Percentiles rank a stretch among this genome's conserved stretches.
Conservation (phyloP, 1,140 invertebrate species). For the Philaenus spumarius region DNA sequence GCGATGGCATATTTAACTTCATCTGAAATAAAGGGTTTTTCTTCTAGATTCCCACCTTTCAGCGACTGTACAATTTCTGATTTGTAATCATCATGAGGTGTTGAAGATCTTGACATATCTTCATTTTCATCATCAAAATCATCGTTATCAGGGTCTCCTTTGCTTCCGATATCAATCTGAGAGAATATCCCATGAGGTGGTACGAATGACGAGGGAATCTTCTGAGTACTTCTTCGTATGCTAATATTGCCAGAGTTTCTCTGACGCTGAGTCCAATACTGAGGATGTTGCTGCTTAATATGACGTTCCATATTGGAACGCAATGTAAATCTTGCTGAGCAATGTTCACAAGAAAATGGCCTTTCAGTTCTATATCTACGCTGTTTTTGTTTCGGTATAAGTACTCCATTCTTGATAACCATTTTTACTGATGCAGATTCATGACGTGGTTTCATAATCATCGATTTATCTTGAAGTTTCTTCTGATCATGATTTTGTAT, state of each 20-base stretch:
- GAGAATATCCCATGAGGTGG: too few relatives aligned
- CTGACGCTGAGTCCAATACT: constrained; percentile 73
- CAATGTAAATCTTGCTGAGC: constrained; percentile 80
- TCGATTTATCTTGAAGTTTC: too few relatives aligned
- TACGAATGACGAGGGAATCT: too few relatives aligned
- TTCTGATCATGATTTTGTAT: too few relatives aligned
- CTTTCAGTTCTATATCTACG: constrained; percentile 83
- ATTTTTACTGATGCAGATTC: constrained; percentile 59
- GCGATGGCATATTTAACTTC: constrained; percentile 74
- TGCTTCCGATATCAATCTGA: too few relatives aligned
- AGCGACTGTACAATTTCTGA: too few relatives aligned
- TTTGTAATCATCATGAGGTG: not conserved
- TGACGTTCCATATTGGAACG: constrained; percentile 91
- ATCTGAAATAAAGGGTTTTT: constrained; percentile 48
- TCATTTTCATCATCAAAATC: not conserved
- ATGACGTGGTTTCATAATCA: too few relatives aligned
- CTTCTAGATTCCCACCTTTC: not conserved
- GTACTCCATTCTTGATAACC: constrained; percentile 81
- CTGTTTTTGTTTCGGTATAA: constrained; percentile 88
- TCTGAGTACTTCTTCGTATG: not conserved
- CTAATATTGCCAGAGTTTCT: constrained; percentile 6
- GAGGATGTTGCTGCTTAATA: constrained; percentile 88
- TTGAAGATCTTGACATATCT: constrained; percentile 3
- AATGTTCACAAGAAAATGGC: constrained; percentile 83
- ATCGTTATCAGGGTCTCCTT: too few relatives aligned